phyloP scores from a whole-genome alignment of 2,888 invertebrate genomes.

The Drosophila nr. perissopoda region DNA sequence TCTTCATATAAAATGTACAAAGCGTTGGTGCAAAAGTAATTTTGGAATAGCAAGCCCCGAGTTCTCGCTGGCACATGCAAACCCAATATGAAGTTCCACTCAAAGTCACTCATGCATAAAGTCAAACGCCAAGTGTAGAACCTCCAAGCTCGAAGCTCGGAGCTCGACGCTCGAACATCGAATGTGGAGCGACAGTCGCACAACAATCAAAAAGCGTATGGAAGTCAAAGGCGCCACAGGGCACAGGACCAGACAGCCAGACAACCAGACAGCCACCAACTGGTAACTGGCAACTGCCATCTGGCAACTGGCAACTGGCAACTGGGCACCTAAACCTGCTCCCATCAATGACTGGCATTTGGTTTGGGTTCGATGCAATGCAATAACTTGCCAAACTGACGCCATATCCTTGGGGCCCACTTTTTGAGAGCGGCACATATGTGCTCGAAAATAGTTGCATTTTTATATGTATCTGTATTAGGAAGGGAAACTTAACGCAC shows the following conservation, averaged over 20 bases:
- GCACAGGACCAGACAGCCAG: constrained; percentile 33
- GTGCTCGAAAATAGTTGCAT: constrained; percentile 14
- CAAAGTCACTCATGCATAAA: constrained; percentile 70
- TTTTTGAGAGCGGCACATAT: constrained; percentile 52
- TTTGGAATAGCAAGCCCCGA: constrained; percentile 28
- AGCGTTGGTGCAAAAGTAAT: constrained; percentile 64
- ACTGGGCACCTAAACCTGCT: constrained; percentile 36
- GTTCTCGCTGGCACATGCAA: constrained; percentile 38
- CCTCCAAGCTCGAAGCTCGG: constrained; percentile 1
- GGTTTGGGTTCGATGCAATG: constrained; percentile 49
- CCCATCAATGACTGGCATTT: constrained; percentile 18
- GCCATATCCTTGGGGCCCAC: constrained; percentile 67
- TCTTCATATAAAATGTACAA: constrained; percentile 77
- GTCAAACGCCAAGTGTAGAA: constrained; percentile 65
- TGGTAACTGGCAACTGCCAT: constrained; percentile 30
- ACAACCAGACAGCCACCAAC: constrained; percentile 1
- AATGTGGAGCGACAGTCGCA: constrained; percentile 46
- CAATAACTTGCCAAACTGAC: constrained; percentile 77
- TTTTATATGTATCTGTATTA: constrained; percentile 10
- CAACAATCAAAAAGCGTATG: constrained; percentile 77
- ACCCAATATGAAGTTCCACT: constrained; percentile 72
- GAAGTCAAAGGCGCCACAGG: constrained; percentile 74
- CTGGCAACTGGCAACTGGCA: constrained; percentile 24
- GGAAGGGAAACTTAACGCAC: constrained; percentile 41
- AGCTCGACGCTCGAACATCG: constrained; percentile 7